Evolutionary conservation across 1,140 invertebrate genomes (phyloP).

Genomic region (Trialeurodes vaporariorum): DNA sequence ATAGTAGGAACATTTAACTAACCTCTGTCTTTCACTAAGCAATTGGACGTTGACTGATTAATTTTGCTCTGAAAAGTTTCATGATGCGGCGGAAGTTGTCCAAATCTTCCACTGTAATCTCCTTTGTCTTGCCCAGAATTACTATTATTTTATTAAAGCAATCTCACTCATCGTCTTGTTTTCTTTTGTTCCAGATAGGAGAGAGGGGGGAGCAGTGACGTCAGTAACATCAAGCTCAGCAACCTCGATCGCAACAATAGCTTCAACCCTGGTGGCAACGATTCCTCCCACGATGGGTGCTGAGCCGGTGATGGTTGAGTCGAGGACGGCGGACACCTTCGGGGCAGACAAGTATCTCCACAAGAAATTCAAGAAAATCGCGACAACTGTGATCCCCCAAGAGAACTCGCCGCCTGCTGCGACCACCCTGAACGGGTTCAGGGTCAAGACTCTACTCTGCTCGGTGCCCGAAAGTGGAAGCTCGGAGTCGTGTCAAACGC

Average conservation of each 20-base stretch:
- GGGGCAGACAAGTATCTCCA: constrained; percentile 65
- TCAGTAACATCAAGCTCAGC: background rate
- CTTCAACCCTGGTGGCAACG: too few relatives aligned
- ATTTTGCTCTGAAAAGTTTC: too few relatives aligned
- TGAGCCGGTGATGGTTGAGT: background rate
- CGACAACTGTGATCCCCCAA: constrained; percentile 31
- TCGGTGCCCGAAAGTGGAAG: background rate
- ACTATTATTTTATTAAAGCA: too few relatives aligned
- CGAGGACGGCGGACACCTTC: constrained; percentile 42
- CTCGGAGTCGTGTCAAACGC: constrained; percentile 5
- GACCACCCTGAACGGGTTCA: constrained; percentile 12
- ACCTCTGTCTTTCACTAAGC: too few relatives aligned
- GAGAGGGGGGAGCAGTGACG: background rate
- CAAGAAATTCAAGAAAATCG: constrained; percentile 83
- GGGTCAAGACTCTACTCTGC: constrained; percentile 6
- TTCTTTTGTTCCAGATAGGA: background rate
- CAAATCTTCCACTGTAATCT: too few relatives aligned
- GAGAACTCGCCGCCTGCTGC: background rate
- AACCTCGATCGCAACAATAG: background rate
- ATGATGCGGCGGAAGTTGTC: too few relatives aligned
- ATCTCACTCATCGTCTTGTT: too few relatives aligned
- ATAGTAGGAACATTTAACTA: too few relatives aligned
- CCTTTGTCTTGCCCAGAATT: too few relatives aligned
- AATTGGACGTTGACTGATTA: too few relatives aligned
- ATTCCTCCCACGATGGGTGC: background rate